A percentile compares a stretch with the other conserved stretches of the same genome.
These are phyloP conservation scores for Listronotus oregonensis DNA, from an alignment of 1,140 invertebrate genomes.

Conservation along the genomic window DNA sequence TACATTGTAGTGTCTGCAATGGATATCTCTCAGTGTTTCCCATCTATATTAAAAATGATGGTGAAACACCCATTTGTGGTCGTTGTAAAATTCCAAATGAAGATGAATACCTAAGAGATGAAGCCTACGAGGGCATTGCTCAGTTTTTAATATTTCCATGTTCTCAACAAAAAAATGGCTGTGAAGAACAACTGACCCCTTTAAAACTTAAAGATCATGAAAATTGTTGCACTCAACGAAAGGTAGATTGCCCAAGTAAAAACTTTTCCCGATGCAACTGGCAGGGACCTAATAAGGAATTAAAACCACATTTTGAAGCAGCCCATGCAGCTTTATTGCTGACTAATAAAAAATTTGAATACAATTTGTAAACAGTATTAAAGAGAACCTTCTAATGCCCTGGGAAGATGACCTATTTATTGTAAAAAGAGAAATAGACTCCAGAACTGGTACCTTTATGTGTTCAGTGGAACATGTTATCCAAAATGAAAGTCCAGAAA, in stretches of 20 bases:
- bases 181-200: slow-evolving; percentile 29
- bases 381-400: slow-evolving; percentile 37
- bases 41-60: slow-evolving; percentile 29
- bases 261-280: slow-evolving; percentile 36
- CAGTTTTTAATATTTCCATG: slow-evolving; percentile 41
- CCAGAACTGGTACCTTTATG: slow-evolving; percentile 20
- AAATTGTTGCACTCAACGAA: slow-evolving; percentile 25
- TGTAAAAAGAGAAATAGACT: slow-evolving; percentile 40
- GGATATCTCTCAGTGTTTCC: slow-evolving; percentile 38
- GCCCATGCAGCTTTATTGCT: slow-evolving; percentile 33
- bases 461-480: slow-evolving; percentile 34
- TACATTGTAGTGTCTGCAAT: slow-evolving; percentile 28
- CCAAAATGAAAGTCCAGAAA: slow-evolving; percentile 13
- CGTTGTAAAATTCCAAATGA: slow-evolving; percentile 27
- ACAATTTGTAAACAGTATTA: slow-evolving; percentile 34
- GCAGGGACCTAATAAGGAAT: slow-evolving; percentile 34
- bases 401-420: slow-evolving; percentile 39
- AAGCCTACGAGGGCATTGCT: slow-evolving; percentile 37
- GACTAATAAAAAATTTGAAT: slow-evolving; percentile 37
- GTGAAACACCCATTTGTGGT: slow-evolving; percentile 30
- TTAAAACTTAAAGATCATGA: slow-evolving; percentile 38
- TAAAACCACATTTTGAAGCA: slow-evolving; percentile 38
- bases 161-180: slow-evolving; percentile 31
- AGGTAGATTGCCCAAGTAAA: slow-evolving; percentile 34
- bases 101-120: slow-evolving; percentile 29